phyloP scores from a whole-genome alignment of 2,888 invertebrate genomes.

The Antitype chi region DNA sequence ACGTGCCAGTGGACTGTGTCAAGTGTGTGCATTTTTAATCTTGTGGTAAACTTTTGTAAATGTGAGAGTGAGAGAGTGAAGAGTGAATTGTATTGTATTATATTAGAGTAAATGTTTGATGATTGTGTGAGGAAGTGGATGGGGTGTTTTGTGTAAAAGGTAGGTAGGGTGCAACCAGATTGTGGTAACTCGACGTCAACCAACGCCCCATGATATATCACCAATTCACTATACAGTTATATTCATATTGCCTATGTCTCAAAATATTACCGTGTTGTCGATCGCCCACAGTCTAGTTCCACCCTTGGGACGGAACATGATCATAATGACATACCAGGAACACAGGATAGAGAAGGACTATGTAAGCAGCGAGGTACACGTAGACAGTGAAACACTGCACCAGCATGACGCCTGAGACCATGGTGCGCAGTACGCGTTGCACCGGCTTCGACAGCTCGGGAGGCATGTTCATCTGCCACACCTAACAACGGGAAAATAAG shows the following conservation, averaged over 20 bases:
- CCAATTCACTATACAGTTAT: no score
- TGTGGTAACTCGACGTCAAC: not conserved
- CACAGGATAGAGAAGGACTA: constrained; percentile 90
- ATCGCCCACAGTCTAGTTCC: not conserved
- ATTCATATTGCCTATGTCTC: not conserved
- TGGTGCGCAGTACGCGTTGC: constrained; percentile 87
- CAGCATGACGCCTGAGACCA: constrained; percentile 88
- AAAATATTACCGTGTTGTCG: not conserved
- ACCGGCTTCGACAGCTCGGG: constrained; percentile 80
- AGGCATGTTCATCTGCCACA: constrained; percentile 90
- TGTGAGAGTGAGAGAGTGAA: no score
- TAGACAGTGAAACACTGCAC: constrained; percentile 90
- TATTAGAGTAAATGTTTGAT: no score
- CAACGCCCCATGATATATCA: not conserved
- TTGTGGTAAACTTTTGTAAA: no score
- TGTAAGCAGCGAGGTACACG: constrained; percentile 89
- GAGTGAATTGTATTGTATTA: no score
- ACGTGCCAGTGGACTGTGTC: no score
- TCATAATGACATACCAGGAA: constrained; percentile 82
- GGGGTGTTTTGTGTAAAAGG: no score
- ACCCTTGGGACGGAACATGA: not conserved
- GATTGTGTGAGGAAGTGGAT: no score
- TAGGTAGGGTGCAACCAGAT: not conserved
- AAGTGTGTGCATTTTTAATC: no score
- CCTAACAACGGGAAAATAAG: constrained; percentile 68